Conservation (phyloP, 1,140 invertebrate species). For the Brachystomella parvula region DNA sequence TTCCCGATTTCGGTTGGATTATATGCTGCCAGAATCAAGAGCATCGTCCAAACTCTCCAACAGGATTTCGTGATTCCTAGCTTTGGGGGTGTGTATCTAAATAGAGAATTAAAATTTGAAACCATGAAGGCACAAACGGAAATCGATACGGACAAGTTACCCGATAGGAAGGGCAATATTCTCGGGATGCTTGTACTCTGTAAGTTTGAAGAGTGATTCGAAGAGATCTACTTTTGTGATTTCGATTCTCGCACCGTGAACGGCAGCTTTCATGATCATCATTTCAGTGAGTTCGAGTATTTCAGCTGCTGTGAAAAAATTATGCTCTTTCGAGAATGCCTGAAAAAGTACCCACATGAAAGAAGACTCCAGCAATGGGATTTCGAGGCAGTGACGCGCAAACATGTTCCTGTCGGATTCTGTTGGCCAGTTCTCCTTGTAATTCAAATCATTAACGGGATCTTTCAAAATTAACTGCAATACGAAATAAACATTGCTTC, state of each 20-base stretch:
- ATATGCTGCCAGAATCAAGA: conserved; percentile 81
- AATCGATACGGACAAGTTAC: conserved; percentile 42
- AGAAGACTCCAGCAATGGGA: conserved; percentile 74
- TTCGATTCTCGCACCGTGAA: conserved; percentile 53
- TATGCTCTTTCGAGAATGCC: conserved; percentile 74
- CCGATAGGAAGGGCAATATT: conserved; percentile 77
- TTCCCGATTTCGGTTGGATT: conserved; percentile 81
- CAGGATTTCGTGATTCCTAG: conserved; percentile 84
- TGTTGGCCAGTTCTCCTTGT: conserved; percentile 87
- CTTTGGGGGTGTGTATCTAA: conserved; percentile 71
- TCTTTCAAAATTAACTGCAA: conserved; percentile 31
- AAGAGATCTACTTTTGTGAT: conserved; percentile 73
- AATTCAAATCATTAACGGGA: conserved; percentile 26
- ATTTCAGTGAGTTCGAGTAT: conserved; percentile 76
- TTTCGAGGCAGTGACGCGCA: conserved; percentile 73
- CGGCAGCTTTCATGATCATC: conserved; percentile 71
- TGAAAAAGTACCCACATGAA: conserved; percentile 71
- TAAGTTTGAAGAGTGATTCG: conserved; percentile 80
- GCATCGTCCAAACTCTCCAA: conserved; percentile 89
- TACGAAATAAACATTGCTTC: neutral
- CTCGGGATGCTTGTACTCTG: conserved; percentile 84
- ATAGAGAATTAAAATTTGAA: conserved; percentile 13
- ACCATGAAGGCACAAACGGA: neutral
- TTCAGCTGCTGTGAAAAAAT: conserved; percentile 63
- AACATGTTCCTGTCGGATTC: conserved; percentile 73